These are phyloP conservation scores for Mycteria americana DNA, from an alignment of 2,797 vertebrate species.

Conservation along the genomic window DNA sequence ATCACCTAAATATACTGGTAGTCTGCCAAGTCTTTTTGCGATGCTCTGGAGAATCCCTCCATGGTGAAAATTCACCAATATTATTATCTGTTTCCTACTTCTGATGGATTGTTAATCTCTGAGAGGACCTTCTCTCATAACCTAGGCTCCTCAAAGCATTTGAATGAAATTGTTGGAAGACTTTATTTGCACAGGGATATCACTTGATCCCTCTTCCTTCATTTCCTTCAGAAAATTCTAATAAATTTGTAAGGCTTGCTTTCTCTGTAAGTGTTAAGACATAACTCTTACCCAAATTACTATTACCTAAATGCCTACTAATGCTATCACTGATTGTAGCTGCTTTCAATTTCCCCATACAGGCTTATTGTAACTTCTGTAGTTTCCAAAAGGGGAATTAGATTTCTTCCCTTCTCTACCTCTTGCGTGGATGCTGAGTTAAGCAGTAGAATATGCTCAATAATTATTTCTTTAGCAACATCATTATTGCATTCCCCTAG, in stretches of 20 bases:
- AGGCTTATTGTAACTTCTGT: neutral
- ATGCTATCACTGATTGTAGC: neutral
- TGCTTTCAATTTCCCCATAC: neutral
- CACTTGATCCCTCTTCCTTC: neutral
- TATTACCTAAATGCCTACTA: neutral
- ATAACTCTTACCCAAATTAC: neutral
- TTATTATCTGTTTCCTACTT: neutral
- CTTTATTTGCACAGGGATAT: neutral
- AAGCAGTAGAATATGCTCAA: neutral
- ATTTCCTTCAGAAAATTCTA: neutral
- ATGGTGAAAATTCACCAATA: neutral
- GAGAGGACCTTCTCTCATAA: neutral
- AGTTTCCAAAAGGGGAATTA: neutral
- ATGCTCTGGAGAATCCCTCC: neutral
- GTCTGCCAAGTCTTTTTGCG: neutral
- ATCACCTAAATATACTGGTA: neutral
- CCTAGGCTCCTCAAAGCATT: neutral
- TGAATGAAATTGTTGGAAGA: neutral
- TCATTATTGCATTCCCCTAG: neutral
- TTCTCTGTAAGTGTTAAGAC: neutral
- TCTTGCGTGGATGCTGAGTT: neutral
- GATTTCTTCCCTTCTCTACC: neutral
- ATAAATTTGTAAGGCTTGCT: neutral
- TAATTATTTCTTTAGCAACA: neutral
- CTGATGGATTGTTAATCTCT: neutral